Evolutionary conservation across 2,113 vertebrate genomes (phyloP).

Genomic region (Cyanoramphus novaezelandiae): DNA sequence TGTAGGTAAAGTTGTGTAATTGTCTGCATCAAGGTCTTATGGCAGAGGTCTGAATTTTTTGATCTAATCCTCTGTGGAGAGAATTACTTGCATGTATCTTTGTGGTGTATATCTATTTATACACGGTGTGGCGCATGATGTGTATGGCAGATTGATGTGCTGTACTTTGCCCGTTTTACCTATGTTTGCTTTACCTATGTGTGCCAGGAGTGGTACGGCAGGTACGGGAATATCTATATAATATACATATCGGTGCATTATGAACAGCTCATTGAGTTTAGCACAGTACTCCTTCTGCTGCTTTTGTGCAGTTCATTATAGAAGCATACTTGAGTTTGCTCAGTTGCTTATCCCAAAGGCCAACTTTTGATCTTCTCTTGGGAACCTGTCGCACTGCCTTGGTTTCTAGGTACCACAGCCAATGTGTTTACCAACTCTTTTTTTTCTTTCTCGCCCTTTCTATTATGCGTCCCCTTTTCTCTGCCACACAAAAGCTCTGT

Average conservation of each 20-base stretch:
- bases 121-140: fast-evolving
- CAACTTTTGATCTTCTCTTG: slow-evolving; percentile 75
- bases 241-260: slow-evolving; percentile 49
- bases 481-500: slow-evolving; percentile 58
- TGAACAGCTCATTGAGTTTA: slow-evolving; percentile 14
- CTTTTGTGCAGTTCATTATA: slow-evolving; percentile 52
- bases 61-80: neutral
- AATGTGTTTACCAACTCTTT: slow-evolving; percentile 71
- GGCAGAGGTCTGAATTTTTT: neutral
- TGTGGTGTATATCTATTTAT: neutral
- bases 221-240: slow-evolving; percentile 21
- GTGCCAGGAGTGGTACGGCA: neutral
- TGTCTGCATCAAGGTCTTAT: fast-evolving
- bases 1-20: neutral
- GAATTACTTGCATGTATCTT: neutral
- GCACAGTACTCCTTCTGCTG: neutral
- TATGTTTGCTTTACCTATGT: neutral
- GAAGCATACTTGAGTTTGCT: slow-evolving; percentile 58
- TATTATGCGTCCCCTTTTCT: slow-evolving; percentile 56
- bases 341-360: slow-evolving; percentile 50
- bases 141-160: neutral
- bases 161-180: neutral
- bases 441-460: slow-evolving; percentile 64
- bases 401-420: slow-evolving; percentile 63
- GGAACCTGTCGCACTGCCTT: slow-evolving; percentile 64